These are phyloP conservation scores for Chanos chanos DNA, from an alignment of 2,797 vertebrate species.

Conservation along the genomic window DNA sequence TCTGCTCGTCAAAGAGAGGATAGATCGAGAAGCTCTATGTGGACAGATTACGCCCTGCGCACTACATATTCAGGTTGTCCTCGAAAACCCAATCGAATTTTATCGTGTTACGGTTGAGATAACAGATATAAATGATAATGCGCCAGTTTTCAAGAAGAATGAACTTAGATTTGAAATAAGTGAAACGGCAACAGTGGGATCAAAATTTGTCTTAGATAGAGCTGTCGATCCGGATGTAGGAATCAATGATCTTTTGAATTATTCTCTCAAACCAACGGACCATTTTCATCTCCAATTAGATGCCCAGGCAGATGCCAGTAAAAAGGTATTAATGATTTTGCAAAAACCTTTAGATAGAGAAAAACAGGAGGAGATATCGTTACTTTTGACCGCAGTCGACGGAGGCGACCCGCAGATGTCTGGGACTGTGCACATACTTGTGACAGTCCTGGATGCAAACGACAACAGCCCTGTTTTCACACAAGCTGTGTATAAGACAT, in stretches of 20 bases:
- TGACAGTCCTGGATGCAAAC: conserved; percentile 26
- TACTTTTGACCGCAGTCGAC: conserved; percentile 31
- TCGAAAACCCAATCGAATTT: conserved; percentile 37
- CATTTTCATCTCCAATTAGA: conserved; percentile 26
- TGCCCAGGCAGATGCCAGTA: conserved; percentile 8
- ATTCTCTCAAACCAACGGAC: conserved; percentile 17
- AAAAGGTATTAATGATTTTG: conserved; percentile 29
- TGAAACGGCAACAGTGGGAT: conserved; percentile 23
- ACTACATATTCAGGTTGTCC: conserved; percentile 55
- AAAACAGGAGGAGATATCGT: conserved; percentile 10
- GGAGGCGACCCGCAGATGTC: conserved; percentile 33
- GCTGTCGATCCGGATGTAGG: conserved; percentile 34
- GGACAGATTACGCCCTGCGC: conserved; percentile 50
- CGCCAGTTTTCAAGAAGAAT: background rate
- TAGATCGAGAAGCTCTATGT: conserved; percentile 63
- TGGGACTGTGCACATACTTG: conserved; percentile 18
- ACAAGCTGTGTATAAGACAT: conserved; percentile 12
- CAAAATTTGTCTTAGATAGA: conserved; percentile 30
- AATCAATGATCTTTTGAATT: conserved; percentile 28
- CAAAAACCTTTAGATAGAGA: conserved; percentile 34
- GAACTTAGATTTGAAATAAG: conserved; percentile 25
- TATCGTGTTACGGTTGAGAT: conserved; percentile 17
- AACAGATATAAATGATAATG: conserved; percentile 32
- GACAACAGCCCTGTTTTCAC: conserved; percentile 40
- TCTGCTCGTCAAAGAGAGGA: conserved; percentile 53